Conservation (phyloP, 2,113 vertebrate species). For the Rhadina sibilatrix region DNA sequence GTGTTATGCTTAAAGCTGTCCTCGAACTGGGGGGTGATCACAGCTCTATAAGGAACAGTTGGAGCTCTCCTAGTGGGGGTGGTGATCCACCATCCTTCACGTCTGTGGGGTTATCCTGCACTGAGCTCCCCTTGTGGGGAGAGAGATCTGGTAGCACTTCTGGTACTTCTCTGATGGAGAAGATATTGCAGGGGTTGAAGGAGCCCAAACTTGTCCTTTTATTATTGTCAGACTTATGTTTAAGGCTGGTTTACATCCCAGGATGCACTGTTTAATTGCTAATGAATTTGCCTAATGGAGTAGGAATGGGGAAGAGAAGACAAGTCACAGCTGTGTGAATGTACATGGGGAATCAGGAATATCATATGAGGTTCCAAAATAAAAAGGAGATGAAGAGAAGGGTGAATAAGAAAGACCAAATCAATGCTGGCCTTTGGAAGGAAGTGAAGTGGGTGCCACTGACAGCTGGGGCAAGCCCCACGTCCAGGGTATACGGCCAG, state of each 20-base stretch:
- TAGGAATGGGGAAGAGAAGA: neutral
- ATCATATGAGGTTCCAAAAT: neutral
- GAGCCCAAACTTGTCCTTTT: neutral
- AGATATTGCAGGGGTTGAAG: neutral
- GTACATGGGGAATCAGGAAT: neutral
- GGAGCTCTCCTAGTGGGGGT: neutral
- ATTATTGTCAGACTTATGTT: neutral
- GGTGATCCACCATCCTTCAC: neutral
- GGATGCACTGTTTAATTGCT: neutral
- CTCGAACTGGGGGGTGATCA: neutral
- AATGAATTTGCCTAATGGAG: neutral
- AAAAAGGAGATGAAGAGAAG: neutral
- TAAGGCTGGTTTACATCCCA: neutral
- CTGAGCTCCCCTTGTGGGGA: neutral
- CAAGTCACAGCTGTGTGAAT: neutral
- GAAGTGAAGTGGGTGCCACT: neutral
- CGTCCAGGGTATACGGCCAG: neutral
- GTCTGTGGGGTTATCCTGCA: neutral
- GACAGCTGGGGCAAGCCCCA: rapidly evolving
- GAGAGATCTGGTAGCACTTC: neutral
- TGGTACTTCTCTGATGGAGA: neutral
- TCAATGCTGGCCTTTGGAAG: neutral
- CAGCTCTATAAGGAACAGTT: neutral
- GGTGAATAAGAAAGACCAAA: neutral
- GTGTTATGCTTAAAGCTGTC: neutral